Conservation (phyloP, 2,888 invertebrate genomes). For the Cephus pygmeus region DNA sequence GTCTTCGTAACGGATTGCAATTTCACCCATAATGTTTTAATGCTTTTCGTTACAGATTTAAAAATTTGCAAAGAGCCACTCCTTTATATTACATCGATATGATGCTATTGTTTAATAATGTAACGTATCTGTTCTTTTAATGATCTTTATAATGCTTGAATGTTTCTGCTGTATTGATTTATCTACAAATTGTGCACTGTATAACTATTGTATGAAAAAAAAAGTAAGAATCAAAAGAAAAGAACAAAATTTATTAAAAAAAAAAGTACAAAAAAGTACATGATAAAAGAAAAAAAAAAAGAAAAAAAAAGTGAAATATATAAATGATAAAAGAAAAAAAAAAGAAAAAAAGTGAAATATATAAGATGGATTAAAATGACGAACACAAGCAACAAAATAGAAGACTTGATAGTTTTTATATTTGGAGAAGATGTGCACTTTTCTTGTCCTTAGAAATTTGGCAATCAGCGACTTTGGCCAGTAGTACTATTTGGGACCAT, state of each 20-base stretch:
- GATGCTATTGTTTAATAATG: background rate
- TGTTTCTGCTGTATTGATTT: background rate
- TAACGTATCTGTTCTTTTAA: background rate
- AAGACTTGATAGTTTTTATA: background rate
- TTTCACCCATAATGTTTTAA: background rate
- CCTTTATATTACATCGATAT: background rate
- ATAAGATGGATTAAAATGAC: background rate
- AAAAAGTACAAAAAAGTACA: background rate
- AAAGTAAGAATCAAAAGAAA: background rate
- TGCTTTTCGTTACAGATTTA: background rate
- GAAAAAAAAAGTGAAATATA: no score
- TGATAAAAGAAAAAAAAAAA: background rate
- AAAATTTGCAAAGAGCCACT: background rate
- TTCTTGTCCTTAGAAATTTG: background rate
- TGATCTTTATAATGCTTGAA: background rate
- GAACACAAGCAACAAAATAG: background rate
- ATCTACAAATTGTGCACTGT: background rate
- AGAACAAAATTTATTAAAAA: no score
- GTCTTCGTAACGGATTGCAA: background rate
- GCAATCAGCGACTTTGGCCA: background rate
- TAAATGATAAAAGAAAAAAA: no score
- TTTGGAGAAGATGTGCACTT: conserved; percentile 1
- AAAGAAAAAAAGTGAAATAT: no score
- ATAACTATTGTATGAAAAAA: background rate
- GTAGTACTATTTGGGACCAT: background rate